Evolutionary conservation across 2,113 vertebrate genomes (phyloP).

Genomic region (Catagonus wagneri): DNA sequence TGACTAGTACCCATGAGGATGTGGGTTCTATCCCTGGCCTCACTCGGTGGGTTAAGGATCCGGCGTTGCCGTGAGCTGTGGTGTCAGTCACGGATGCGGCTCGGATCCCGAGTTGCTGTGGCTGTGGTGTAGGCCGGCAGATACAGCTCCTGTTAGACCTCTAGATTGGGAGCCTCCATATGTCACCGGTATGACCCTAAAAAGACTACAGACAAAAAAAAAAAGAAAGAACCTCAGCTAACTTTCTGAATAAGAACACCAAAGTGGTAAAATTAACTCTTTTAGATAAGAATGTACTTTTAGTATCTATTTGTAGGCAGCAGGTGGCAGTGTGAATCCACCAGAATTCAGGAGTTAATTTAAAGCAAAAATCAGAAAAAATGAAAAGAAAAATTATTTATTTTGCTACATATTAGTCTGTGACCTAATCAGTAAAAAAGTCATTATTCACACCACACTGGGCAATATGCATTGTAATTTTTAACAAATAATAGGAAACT

Average conservation of each 20-base stretch:
- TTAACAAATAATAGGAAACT: conserved; percentile 92
- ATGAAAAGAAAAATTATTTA: conserved; percentile 91
- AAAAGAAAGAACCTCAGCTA: neutral
- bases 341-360: conserved; percentile 74
- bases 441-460: conserved; percentile 93
- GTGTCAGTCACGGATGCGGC: too few relatives aligned
- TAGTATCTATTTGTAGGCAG: conserved; percentile 77
- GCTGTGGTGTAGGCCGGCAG: too few relatives aligned
- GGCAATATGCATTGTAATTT: conserved; percentile 92
- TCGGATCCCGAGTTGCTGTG: too few relatives aligned
- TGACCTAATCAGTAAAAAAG: conserved; percentile 93
- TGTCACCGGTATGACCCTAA: too few relatives aligned
- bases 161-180: too few relatives aligned
- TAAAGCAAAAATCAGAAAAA: conserved; percentile 83
- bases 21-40: too few relatives aligned
- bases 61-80: too few relatives aligned
- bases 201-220: too few relatives aligned
- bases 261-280: neutral
- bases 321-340: conserved; percentile 91
- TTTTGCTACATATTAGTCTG: conserved; percentile 91
- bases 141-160: too few relatives aligned
- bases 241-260: neutral
- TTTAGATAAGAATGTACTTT: neutral
- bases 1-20: too few relatives aligned
- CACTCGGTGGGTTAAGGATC: too few relatives aligned